Base-by-base conservation (phyloP, 2,888 invertebrate genomes). In the Graphium colonna region DNA sequence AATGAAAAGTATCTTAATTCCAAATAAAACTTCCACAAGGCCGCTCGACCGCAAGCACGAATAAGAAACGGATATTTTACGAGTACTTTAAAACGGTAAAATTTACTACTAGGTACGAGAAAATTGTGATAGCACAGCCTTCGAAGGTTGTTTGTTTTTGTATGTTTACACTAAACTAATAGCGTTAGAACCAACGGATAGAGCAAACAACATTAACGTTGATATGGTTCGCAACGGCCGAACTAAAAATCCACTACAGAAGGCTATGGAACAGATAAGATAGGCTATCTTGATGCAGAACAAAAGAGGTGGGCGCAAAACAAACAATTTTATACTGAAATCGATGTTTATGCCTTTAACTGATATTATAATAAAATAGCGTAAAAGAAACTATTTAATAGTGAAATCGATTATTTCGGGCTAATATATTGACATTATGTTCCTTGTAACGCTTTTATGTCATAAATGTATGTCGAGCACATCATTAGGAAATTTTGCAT, bases 241-340 rank as follows among this genome's bases (percentile, higher is more conserved):
- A n/a, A n/a, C n/a, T n/a, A n/a, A n/a, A n/a, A n/a, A n/a, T n/a
- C n/a, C n/a, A n/a, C 12, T 2, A 33, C 15, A 1, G 36, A 44
- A 39, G 39, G 44, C 28, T 28, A 36, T 31, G 18, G 28, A 26
- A 38, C 8, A 36, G 52, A 47, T 42, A 42, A 47, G 46, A 46
- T 31, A 48, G 12, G 9, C 5, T 1, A 49, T 41, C 41, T 38
- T 26, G 38, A 21, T 36, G n/a, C n/a, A 36, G 33, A 31, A 17
- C 12, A 13, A 42, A 51, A 8, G 18, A 42, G 26, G 8, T 33
- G n/a, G 33, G 42, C 17, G 13, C 33, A 15, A n/a, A 21, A 38
- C 1, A 18, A 10, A 45, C 45, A 33, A 33, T 2, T n/a, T n/a
- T n/a, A n/a, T n/a, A n/a, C n/a, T n/a, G n/a, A n/a, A n/a, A n/a